Evolutionary conservation across 2,888 invertebrate genomes (phyloP).

Genomic region (Polydrusus cervinus): DNA sequence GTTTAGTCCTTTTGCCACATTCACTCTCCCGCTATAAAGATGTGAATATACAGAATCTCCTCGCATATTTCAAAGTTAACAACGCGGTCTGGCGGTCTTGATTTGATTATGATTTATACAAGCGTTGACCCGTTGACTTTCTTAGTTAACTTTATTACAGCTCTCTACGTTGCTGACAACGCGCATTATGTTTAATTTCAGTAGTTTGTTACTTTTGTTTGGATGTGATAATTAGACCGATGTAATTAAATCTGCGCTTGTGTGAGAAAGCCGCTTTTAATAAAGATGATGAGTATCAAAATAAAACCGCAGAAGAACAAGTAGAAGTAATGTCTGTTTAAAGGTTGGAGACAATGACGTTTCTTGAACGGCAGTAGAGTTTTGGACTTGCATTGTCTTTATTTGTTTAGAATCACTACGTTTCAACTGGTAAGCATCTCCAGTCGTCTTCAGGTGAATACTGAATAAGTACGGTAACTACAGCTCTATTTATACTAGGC

Average conservation of each 20-base stretch:
- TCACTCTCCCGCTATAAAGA: not conserved
- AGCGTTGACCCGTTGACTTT: conserved; percentile 37
- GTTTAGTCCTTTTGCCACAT: not conserved
- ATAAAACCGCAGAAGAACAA: not conserved
- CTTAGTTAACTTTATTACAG: conserved; percentile 33
- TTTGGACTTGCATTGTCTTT: too few relatives aligned
- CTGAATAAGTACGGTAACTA: too few relatives aligned
- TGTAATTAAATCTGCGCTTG: conserved; percentile 48
- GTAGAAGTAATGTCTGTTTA: not conserved
- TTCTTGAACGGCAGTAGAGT: too few relatives aligned
- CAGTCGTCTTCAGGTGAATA: too few relatives aligned
- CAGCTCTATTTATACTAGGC: too few relatives aligned
- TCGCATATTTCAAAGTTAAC: conserved; percentile 13
- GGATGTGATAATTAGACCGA: conserved; percentile 36
- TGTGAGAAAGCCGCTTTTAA: conserved; percentile 30
- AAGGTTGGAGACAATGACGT: too few relatives aligned
- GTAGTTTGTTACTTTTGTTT: conserved; percentile 41
- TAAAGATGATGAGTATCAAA: conserved; percentile 30
- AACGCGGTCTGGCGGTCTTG: conserved; percentile 11
- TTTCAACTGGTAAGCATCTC: too few relatives aligned
- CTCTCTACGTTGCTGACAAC: conserved; percentile 29
- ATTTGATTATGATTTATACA: conserved; percentile 33
- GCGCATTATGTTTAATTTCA: conserved; percentile 39
- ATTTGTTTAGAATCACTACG: too few relatives aligned
- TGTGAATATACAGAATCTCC: not conserved